Base-by-base conservation (phyloP, 2,888 invertebrate genomes). In the Coelinius sp. region DNA sequence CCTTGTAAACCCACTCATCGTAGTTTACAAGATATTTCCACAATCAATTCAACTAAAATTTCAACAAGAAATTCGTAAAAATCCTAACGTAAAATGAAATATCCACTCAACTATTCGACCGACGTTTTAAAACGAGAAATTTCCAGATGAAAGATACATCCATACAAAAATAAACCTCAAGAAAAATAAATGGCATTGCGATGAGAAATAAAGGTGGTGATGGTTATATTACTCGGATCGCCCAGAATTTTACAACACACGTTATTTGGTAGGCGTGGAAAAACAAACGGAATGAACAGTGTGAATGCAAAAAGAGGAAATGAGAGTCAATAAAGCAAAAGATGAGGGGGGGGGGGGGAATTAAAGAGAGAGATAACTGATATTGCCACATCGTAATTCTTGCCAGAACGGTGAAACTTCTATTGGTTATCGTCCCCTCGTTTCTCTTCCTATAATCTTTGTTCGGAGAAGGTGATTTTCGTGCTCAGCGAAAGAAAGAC, bases 401-500 rank as follows among this genome's bases (percentile, higher is more conserved):
- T 41, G 41, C 41, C 2, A 12, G 41, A 63, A 17, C 63, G 59
- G 68, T 70, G 27, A 56, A 46, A 53, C 53, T 25, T n/a, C 53
- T 53, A 53, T 52, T 20, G 52, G 53, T 25, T 53, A 53, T 25
- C 25, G 53, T 53, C n/a, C 22, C n/a, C 53, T 24, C 27, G 24
- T 53, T 53, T 25, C 27, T 53, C 77, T 80, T 78, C 76, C 78
- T 79, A 80, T 79, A 82, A 82, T 82, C 80, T 81, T 63, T 75
- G 78, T 85, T 85, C 85, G 79, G 62, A 77, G 85, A 84, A 85
- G 78, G 73, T 79, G 79, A 84, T 84, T 85, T 84, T 81, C n/a
- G 80, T 81, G 79, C 68, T 67, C 71, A 63, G 41, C 56, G 73
- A 75, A 66, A 49, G 27, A 63, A 59, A 44, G 20, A 64, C 7